Evolutionary conservation across 2,113 vertebrate genomes (phyloP).

Genomic region (Apistogramma diplotaenia): DNA sequence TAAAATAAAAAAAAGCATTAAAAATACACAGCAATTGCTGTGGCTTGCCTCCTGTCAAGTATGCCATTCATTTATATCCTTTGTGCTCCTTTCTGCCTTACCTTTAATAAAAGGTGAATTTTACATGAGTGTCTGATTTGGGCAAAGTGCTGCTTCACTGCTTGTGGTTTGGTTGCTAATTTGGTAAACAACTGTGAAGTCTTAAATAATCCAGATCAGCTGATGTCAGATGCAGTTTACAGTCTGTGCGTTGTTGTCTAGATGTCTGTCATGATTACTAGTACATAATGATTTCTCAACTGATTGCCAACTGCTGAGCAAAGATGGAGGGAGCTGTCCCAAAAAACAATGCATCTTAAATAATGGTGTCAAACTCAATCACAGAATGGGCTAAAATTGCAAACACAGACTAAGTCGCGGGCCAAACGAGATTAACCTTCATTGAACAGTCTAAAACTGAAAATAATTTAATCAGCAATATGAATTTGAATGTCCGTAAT

Average conservation of each 20-base stretch:
- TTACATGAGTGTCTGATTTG: neutral
- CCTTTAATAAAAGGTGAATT: neutral
- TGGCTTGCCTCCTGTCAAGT: neutral
- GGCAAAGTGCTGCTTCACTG: neutral
- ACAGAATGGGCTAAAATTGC: no score
- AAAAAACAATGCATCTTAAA: conserved; percentile 9
- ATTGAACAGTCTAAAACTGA: no score
- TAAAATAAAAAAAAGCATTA: no score
- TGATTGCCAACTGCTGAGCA: neutral
- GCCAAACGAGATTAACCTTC: no score
- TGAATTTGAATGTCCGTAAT: no score
- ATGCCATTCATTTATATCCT: neutral
- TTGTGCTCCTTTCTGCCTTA: neutral
- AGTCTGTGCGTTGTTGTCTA: neutral
- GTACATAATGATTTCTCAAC: neutral
- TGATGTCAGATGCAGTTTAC: neutral
- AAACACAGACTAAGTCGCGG: no score
- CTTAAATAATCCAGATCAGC: neutral
- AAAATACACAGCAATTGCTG: no score
- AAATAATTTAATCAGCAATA: no score
- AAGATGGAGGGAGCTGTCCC: neutral
- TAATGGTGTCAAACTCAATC: no score
- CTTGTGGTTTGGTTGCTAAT: neutral
- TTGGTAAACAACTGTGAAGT: neutral
- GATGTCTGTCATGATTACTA: neutral